These are phyloP conservation scores for Hemicordylus capensis DNA, from an alignment of 2,113 vertebrate genomes.

Conservation along the genomic window DNA sequence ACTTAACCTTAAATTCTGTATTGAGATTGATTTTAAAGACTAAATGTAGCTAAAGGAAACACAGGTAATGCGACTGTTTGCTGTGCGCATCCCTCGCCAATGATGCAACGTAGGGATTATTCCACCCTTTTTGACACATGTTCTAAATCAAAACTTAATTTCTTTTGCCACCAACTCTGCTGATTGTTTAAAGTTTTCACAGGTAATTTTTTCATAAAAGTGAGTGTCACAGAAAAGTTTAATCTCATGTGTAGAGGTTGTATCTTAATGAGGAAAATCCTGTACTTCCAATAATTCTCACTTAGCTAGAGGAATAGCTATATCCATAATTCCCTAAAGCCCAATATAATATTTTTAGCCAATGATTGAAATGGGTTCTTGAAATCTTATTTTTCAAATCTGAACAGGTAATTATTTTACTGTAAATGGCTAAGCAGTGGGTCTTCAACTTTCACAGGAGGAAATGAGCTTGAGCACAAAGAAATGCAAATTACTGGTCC, in stretches of 20 bases:
- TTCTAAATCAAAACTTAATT: too few relatives aligned
- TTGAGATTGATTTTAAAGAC: neutral
- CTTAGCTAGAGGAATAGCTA: neutral
- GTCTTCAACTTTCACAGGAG: neutral
- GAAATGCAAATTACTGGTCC: neutral
- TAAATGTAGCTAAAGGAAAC: neutral
- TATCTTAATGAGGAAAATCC: slow-evolving; percentile 6
- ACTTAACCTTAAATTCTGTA: neutral
- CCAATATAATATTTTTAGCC: too few relatives aligned
- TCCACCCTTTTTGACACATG: neutral
- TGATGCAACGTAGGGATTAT: neutral
- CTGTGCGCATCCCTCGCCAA: neutral
- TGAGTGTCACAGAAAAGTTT: neutral
- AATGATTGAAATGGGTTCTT: neutral
- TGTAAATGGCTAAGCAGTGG: neutral
- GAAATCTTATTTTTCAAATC: neutral
- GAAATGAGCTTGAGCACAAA: neutral
- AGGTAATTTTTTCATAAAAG: neutral
- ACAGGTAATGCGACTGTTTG: neutral
- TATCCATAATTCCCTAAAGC: neutral
- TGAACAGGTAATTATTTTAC: neutral
- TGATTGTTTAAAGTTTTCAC: neutral
- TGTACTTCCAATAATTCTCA: neutral
- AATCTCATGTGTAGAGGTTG: neutral
- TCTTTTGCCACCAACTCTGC: too few relatives aligned